phyloP scores from a whole-genome alignment of 2,888 invertebrate species.

The Clitarchus hookeri region DNA sequence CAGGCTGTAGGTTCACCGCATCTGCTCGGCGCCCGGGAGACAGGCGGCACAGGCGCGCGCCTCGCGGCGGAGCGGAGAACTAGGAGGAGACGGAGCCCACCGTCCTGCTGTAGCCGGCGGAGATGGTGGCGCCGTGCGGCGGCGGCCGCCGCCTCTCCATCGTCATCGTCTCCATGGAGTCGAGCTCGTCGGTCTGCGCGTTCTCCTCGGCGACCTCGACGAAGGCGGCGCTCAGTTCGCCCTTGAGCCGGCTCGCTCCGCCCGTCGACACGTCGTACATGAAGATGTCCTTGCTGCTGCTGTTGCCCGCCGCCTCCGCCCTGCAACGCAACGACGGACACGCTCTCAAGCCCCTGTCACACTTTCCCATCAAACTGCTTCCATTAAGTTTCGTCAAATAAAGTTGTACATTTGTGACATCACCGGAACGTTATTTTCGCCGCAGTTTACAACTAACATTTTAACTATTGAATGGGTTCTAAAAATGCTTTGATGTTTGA shows the following conservation, averaged over 20 bases:
- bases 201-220: constrained; percentile 88
- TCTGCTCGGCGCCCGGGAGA: too few relatives aligned
- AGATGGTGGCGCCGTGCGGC: not conserved
- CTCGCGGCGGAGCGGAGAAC: too few relatives aligned
- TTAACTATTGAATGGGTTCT: too few relatives aligned
- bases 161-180: constrained; percentile 44
- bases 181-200: constrained; percentile 65
- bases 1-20: too few relatives aligned
- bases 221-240: constrained; percentile 82
- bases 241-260: constrained; percentile 75
- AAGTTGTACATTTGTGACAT: too few relatives aligned
- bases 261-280: constrained; percentile 82
- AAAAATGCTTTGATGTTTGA: too few relatives aligned
- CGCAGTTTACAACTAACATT: too few relatives aligned
- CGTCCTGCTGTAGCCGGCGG: not conserved
- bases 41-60: too few relatives aligned
- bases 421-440: too few relatives aligned
- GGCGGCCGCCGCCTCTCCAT: constrained; percentile 28
- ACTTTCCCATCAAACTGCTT: too few relatives aligned
- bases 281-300: constrained; percentile 74
- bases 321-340: constrained; percentile 23
- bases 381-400: too few relatives aligned
- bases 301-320: constrained; percentile 36
- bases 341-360: not conserved
- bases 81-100: not conserved